Percentiles rank a stretch among this genome's conserved stretches.
phyloP scores from a whole-genome alignment of 2,888 invertebrate genomes.

The Cheilosia grossa region DNA sequence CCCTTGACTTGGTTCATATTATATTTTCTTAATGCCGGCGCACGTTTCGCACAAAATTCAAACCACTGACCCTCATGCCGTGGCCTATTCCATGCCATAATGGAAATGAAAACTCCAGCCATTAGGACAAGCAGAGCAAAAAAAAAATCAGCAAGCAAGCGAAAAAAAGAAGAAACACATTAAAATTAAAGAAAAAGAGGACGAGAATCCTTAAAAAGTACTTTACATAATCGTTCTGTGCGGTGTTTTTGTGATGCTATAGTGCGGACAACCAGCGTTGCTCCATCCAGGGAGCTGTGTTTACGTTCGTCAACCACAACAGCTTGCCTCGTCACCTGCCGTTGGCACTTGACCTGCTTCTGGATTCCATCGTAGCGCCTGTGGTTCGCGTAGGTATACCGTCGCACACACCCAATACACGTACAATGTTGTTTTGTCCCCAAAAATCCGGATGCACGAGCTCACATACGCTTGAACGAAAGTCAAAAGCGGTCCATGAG shows the following conservation, averaged over 20 bases:
- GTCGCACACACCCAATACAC: neutral
- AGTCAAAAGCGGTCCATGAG: slow-evolving; percentile 25
- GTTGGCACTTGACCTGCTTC: slow-evolving; percentile 75
- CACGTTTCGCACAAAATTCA: slow-evolving; percentile 31
- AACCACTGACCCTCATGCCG: slow-evolving; percentile 64
- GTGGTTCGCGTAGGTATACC: neutral
- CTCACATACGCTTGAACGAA: slow-evolving; percentile 29
- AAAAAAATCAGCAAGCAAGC: slow-evolving; percentile 21
- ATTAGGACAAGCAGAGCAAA: slow-evolving; percentile 43
- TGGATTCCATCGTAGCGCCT: slow-evolving; percentile 5
- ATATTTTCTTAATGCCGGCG: slow-evolving; percentile 46
- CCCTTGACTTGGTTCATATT: slow-evolving; percentile 60
- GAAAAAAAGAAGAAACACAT: slow-evolving; percentile 59
- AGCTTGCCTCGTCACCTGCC: slow-evolving; percentile 73
- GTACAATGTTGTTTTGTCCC: slow-evolving; percentile 10
- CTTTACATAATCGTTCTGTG: slow-evolving; percentile 71
- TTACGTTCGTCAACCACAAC: slow-evolving; percentile 67
- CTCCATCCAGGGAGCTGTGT: slow-evolving; percentile 35
- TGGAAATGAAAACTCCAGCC: slow-evolving; percentile 62
- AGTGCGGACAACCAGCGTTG: slow-evolving; percentile 44
- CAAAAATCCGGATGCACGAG: slow-evolving; percentile 49
- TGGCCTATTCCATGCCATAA: slow-evolving; percentile 61
- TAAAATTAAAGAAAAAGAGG: slow-evolving; percentile 65
- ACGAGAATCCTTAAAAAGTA: slow-evolving; percentile 71
- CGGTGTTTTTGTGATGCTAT: slow-evolving; percentile 29